Evolutionary conservation across 1,140 invertebrate genomes (phyloP), one percentile per base, ranked within the genome.

Genomic region (Anastrepha ludens): DNA sequence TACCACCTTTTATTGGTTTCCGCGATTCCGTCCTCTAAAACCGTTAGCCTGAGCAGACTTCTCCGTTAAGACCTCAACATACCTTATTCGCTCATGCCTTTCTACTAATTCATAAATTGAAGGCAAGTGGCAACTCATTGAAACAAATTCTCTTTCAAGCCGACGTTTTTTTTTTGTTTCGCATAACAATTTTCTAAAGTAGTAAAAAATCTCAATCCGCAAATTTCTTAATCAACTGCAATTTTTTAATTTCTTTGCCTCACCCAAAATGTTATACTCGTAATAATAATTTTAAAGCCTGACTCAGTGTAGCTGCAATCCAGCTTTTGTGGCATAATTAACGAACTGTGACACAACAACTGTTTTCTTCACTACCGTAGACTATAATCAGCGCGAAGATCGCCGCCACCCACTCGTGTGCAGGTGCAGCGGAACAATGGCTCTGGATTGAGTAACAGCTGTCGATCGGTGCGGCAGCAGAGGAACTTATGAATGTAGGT

Each of bases 381-480:
- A 47, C 41, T 17, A 8, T 55, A 55, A 55, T 55, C n/a, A 62
- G 13, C 60, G 60, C 13, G n/a, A 62, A 62, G 60, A 62, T 17
- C 64, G 41, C 39, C 41, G 70, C 6, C 70, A 74, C 70, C 70
- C 41, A 74, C 70, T 50, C 44, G 13, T 3, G 70, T 50, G 44
- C 44, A 44, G 44, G 70, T 74, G 70, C 70, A 74, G 70, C 47
- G 70, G 39, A 74, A 74, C 44, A 74, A 74, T 44, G 47, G 44
- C 44, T 17, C 9, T 15, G 17, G 17, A 7, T 74, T 74, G 5
- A 74, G 70, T 50, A 74, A 74, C 70, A 74, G 70, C 70, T 47
- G 70, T 74, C 70, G 70, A 74, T 74, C 17, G 47, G 70, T 74
- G 70, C 11, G 70, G 70, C 70, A n/a, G 70, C 8, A 74, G 41